Conservation (phyloP, 1,140 invertebrate genomes). For the Drosophila busckii region DNA sequence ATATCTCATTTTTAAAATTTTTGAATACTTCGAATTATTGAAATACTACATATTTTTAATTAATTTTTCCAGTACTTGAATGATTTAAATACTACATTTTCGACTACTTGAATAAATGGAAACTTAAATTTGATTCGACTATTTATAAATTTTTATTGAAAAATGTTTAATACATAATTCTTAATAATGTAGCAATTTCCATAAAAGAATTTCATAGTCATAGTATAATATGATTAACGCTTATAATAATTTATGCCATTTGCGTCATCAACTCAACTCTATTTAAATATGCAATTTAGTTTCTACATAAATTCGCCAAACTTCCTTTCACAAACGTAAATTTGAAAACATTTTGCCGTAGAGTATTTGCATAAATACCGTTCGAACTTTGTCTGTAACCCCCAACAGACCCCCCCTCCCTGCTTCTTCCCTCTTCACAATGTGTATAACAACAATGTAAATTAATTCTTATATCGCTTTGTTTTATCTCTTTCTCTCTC, state of each 20-base stretch:
- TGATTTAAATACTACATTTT: too few species aligned
- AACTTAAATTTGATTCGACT: too few species aligned
- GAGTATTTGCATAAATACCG: conserved; percentile 25
- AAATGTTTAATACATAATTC: too few species aligned
- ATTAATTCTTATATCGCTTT: conserved; percentile 6
- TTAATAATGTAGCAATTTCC: too few species aligned
- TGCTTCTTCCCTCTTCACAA: conserved; percentile 1
- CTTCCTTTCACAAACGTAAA: conserved; percentile 31
- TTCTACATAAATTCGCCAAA: conserved; percentile 26
- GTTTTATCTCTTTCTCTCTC: conserved; percentile 5
- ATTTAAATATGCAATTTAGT: conserved; percentile 26
- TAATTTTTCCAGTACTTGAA: too few species aligned
- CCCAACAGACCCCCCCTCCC: conserved; percentile 1
- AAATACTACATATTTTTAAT: too few species aligned
- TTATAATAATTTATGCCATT: conserved; percentile 8
- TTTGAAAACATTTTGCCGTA: conserved; percentile 3
- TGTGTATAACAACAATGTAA: conserved; percentile 19
- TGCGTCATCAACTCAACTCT: conserved; percentile 20
- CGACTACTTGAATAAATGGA: too few species aligned
- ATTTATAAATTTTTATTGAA: too few species aligned
- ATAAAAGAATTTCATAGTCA: too few species aligned
- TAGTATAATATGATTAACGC: too few species aligned
- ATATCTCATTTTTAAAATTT: too few species aligned
- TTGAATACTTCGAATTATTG: too few species aligned
- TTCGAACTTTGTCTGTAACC: neutral